Percentiles rank a stretch among this genome's conserved stretches.
Evolutionary conservation across 2,888 invertebrate genomes (phyloP).

Genomic region (Myopa testacea): DNA sequence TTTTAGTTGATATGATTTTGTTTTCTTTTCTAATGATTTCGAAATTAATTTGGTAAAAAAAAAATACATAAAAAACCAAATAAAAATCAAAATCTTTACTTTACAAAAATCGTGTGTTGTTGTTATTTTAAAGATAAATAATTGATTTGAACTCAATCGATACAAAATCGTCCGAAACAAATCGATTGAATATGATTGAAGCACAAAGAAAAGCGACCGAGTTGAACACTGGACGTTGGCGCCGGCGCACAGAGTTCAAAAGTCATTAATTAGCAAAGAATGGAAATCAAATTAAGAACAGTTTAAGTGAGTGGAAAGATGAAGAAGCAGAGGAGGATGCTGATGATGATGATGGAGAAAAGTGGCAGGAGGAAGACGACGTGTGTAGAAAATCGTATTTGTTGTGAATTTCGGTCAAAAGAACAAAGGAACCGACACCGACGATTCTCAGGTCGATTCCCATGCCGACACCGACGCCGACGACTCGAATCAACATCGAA

Average conservation of each 20-base stretch:
- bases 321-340: too few species aligned
- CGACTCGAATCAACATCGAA: too few species aligned
- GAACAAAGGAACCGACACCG: neutral
- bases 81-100: neutral
- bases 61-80: too few species aligned
- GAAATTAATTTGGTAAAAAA: too few species aligned
- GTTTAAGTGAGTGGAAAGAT: neutral
- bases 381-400: too few species aligned
- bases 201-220: neutral
- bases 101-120: neutral
- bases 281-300: neutral
- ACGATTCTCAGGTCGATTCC: too few species aligned
- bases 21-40: too few species aligned
- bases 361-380: too few species aligned
- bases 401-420: neutral
- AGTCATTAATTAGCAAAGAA: neutral
- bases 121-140: too few species aligned
- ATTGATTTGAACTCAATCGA: neutral
- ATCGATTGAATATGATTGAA: neutral
- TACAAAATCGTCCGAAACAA: neutral
- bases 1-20: too few species aligned
- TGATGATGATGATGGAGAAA: too few species aligned
- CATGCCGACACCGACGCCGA: too few species aligned
- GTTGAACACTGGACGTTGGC: neutral
- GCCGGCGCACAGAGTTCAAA: neutral